phyloP scores from a whole-genome alignment of 1,140 invertebrate genomes.

The Leptinotarsa lineolata region DNA sequence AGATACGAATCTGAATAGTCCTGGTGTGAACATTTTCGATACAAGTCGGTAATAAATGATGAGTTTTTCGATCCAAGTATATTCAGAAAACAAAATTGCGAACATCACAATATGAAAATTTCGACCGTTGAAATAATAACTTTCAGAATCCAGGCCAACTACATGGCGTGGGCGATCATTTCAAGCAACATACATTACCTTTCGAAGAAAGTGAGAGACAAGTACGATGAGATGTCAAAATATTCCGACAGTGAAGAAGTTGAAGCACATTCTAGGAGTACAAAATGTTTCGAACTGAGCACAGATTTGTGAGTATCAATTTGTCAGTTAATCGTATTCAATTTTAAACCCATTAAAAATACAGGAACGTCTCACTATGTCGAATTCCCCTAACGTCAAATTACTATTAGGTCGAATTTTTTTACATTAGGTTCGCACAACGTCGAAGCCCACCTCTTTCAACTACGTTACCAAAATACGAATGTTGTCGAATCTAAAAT shows the following conservation, averaged over 20 bases:
- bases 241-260: background rate
- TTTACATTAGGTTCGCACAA: background rate
- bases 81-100: no score
- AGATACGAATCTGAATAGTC: no score
- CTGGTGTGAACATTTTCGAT: no score
- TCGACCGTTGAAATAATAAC: no score
- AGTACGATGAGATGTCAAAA: constrained; percentile 18
- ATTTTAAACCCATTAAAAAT: no score
- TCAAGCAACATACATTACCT: constrained; percentile 23
- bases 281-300: constrained; percentile 13
- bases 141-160: constrained; percentile 40
- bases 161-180: constrained; percentile 30
- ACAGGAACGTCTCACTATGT: no score
- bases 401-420: background rate
- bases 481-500: no score
- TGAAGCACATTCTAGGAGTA: background rate
- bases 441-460: no score
- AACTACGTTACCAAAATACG: no score
- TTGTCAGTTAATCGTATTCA: background rate
- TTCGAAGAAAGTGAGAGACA: constrained; percentile 15
- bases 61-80: no score
- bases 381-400: background rate
- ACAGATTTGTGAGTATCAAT: constrained; percentile 23
- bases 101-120: no score
- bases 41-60: no score